Evolutionary conservation across 1,140 invertebrate genomes (phyloP).

Genomic region (Leptestheria dahalacensis): DNA sequence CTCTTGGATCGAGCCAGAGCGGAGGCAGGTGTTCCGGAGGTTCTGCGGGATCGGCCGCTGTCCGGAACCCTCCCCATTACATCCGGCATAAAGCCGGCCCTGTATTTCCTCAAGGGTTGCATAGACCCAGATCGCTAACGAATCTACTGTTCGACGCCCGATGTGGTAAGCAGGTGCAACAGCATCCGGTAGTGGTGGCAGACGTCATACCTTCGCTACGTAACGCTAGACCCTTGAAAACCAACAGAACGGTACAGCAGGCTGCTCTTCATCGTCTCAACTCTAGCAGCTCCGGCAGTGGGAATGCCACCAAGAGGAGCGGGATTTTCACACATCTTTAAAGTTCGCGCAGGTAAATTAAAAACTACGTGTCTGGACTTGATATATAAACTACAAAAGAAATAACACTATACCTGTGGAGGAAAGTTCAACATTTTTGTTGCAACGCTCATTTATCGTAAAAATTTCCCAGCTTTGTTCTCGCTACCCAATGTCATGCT

Average conservation of each 20-base stretch:
- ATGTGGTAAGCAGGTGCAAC: constrained; percentile 3
- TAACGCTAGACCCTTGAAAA: not conserved
- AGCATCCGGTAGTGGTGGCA: constrained; percentile 34
- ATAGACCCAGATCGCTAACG: constrained; percentile 55
- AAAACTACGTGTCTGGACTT: too few species aligned
- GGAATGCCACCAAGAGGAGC: not conserved
- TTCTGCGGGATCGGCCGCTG: constrained; percentile 43
- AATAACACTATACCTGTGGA: too few species aligned
- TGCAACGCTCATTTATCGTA: too few species aligned
- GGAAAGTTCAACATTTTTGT: too few species aligned
- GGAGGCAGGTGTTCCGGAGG: constrained; percentile 69
- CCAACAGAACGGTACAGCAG: not conserved
- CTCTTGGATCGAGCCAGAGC: constrained; percentile 72
- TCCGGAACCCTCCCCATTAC: constrained; percentile 12
- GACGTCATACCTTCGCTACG: constrained; percentile 14
- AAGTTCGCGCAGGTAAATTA: not conserved
- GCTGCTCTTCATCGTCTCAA: not conserved
- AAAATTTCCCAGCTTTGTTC: too few species aligned
- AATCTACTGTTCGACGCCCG: constrained; percentile 62
- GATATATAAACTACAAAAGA: too few species aligned
- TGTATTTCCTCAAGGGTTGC: not conserved
- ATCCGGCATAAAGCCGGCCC: not conserved
- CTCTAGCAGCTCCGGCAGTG: not conserved
- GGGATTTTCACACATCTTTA: not conserved
- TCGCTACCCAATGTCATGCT: too few species aligned